Conservation (phyloP, 2,888 invertebrate genomes). For the Melanargia galathea region DNA sequence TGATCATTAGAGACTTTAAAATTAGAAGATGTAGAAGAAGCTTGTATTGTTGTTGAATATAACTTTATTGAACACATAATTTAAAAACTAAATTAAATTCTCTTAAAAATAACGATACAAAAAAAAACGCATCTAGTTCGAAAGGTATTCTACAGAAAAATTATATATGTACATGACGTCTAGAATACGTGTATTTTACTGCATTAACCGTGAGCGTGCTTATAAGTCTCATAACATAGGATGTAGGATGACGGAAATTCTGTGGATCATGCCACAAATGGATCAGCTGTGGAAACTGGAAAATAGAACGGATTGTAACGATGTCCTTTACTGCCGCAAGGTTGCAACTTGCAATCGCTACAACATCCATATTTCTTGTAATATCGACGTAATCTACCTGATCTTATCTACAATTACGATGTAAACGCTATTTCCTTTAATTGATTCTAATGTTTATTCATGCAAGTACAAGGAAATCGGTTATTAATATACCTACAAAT, state of each 20-base stretch:
- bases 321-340: constrained; percentile 6
- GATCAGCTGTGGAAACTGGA: constrained; percentile 18
- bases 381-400: constrained; percentile 6
- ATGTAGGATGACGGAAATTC: constrained; percentile 34
- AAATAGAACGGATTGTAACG: constrained; percentile 11
- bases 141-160: no score
- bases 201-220: not conserved
- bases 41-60: no score
- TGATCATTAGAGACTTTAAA: no score
- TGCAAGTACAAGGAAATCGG: constrained; percentile 8
- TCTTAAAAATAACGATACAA: no score
- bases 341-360: constrained; percentile 18
- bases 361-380: constrained; percentile 11
- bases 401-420: constrained; percentile 8
- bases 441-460: constrained; percentile 14
- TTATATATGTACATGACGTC: no score
- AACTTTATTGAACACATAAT: no score
- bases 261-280: constrained; percentile 17
- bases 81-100: no score
- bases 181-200: no score
- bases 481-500: not conserved
- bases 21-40: no score
- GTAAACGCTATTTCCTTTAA: constrained; percentile 13
- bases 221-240: constrained; percentile 27
- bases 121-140: no score